Conservation (phyloP, 2,888 invertebrate species). For the Volucella inanis region DNA sequence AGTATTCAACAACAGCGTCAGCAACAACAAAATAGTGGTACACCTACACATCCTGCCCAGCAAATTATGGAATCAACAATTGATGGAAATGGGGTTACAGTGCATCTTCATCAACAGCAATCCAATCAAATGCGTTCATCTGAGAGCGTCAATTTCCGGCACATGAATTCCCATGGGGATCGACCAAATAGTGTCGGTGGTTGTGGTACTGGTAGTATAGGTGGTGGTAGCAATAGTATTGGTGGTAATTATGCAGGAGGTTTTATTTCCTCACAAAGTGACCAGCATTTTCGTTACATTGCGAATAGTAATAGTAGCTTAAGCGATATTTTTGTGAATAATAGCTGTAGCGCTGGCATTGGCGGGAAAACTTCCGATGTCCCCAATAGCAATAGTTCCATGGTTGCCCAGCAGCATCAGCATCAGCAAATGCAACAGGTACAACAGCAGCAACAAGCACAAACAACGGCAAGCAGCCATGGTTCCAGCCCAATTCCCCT, state of each 20-base stretch:
- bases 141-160: constrained; percentile 79
- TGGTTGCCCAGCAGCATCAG: constrained; percentile 32
- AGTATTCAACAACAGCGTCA: constrained; percentile 53
- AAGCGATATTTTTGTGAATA: constrained; percentile 83
- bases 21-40: constrained; percentile 60
- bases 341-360: constrained; percentile 78
- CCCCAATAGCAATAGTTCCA: constrained; percentile 46
- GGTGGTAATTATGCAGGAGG: constrained; percentile 69
- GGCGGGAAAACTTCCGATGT: constrained; percentile 70
- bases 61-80: constrained; percentile 76
- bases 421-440: background rate
- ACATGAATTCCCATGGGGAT: constrained; percentile 72
- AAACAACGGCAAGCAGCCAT: constrained; percentile 77
- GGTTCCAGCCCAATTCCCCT: constrained; percentile 77
- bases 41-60: constrained; percentile 67
- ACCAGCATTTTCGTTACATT: constrained; percentile 82
- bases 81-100: constrained; percentile 68
- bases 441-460: constrained; percentile 65
- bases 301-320: constrained; percentile 81
- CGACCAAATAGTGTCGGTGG: constrained; percentile 75
- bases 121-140: constrained; percentile 78
- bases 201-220: constrained; percentile 56
- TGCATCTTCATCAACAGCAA: constrained; percentile 69
- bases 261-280: constrained; percentile 81
- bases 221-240: constrained; percentile 27